phyloP scores from a whole-genome alignment of 2,888 invertebrate species.

The Heliconius sara region DNA sequence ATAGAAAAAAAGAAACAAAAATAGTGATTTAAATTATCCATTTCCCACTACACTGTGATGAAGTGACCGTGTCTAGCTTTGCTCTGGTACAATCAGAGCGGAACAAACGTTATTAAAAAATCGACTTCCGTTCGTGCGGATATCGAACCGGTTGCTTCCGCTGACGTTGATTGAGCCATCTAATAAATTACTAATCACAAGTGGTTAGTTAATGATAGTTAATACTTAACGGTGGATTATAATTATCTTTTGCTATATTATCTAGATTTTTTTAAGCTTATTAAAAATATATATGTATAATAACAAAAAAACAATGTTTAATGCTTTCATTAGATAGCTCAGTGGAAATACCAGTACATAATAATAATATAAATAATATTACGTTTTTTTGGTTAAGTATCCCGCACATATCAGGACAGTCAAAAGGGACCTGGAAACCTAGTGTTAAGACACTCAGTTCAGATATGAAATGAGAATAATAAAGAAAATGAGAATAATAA shows the following conservation, averaged over 20 bases:
- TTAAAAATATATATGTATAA: not conserved
- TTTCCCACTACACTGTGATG: no score
- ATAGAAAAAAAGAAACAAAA: no score
- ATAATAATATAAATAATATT: not conserved
- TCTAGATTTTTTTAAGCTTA: no score
- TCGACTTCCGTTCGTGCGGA: not conserved
- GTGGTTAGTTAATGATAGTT: no score
- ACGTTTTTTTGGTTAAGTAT: not conserved
- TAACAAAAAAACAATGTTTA: not conserved
- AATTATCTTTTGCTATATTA: no score
- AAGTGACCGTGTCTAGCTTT: not conserved
- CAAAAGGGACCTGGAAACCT: no score
- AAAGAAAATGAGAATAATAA: no score
- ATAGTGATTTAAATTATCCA: no score
- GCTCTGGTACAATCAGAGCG: not conserved
- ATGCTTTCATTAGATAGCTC: not conserved
- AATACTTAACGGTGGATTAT: no score
- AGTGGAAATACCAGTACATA: slow-evolving; percentile 2
- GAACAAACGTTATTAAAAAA: not conserved
- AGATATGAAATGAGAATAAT: no score
- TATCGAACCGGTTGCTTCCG: slow-evolving; percentile 8
- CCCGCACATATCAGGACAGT: not conserved
- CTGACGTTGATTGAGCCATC: not conserved
- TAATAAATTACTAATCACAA: not conserved
- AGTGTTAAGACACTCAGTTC: no score